Evolutionary conservation across 2,888 invertebrate genomes (phyloP).

Genomic region (Petrolisthes manimaculis): DNA sequence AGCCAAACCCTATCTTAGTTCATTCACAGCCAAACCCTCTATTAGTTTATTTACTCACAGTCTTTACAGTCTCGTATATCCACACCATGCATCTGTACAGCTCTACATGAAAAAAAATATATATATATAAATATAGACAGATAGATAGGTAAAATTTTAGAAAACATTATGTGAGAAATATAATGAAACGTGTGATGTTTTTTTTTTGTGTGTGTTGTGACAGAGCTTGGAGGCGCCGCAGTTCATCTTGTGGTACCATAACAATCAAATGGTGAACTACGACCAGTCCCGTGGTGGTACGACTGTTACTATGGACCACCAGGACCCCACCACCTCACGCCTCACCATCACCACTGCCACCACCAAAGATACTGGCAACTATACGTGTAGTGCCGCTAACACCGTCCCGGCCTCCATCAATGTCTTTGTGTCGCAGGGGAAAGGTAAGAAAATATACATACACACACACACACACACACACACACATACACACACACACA

Average conservation of each 20-base stretch:
- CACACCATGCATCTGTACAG: too few species aligned
- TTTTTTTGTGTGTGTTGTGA: conserved; percentile 66
- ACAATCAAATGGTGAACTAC: conserved; percentile 94
- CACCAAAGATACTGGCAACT: conserved; percentile 66
- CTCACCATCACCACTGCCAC: conserved; percentile 57
- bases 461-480: not conserved
- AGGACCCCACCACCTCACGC: conserved; percentile 44
- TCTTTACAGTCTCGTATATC: not conserved
- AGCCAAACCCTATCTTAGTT: not conserved
- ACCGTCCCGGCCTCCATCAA: conserved; percentile 89
- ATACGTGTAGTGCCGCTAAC: conserved; percentile 75
- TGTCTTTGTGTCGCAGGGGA: conserved; percentile 89
- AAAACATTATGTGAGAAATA: too few species aligned
- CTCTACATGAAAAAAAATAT: not conserved
- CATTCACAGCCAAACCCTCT: not conserved
- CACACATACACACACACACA: not conserved
- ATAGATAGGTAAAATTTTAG: not conserved
- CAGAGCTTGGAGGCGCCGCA: conserved; percentile 93
- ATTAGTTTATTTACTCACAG: not conserved
- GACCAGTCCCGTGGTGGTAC: conserved; percentile 79
- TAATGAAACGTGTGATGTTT: too few species aligned
- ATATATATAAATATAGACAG: conserved; percentile 2
- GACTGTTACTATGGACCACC: conserved; percentile 71
- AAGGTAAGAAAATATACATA: not conserved
- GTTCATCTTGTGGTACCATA: conserved; percentile 96